Evolutionary conservation across 2,888 invertebrate genomes (phyloP).

Genomic region (Melieria crassipennis): DNA sequence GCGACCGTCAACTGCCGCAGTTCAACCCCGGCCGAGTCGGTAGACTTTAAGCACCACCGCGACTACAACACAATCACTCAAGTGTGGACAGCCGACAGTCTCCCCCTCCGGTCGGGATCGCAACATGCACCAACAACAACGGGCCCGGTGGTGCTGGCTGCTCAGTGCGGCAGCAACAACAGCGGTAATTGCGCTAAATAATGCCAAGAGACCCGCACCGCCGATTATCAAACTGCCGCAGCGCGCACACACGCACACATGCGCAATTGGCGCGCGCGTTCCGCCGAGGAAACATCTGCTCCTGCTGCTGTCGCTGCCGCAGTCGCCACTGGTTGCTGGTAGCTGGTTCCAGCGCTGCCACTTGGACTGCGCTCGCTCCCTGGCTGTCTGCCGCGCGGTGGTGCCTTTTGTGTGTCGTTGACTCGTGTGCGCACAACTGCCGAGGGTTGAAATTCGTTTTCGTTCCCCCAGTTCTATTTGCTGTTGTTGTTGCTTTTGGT

Average conservation of each 20-base stretch:
- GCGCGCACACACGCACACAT: constrained; percentile 19
- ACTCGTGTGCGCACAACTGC: constrained; percentile 38
- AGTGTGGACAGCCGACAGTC: constrained; percentile 10
- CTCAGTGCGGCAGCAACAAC: constrained; percentile 32
- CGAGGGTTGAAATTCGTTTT: constrained; percentile 51
- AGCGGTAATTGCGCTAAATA: constrained; percentile 45
- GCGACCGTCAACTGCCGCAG: constrained; percentile 47
- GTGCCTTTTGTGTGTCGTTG: constrained; percentile 40
- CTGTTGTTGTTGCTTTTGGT: too few relatives aligned
- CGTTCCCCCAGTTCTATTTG: not conserved
- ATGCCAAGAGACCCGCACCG: constrained; percentile 32
- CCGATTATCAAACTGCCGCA: constrained; percentile 18
- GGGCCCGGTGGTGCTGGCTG: too few relatives aligned
- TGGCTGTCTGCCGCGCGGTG: constrained; percentile 5
- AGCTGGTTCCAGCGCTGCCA: constrained; percentile 18
- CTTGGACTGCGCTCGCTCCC: constrained; percentile 14
- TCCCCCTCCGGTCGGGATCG: constrained; percentile 14
- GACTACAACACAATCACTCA: constrained; percentile 16
- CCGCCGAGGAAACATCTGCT: constrained; percentile 59
- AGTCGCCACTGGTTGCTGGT: constrained; percentile 11
- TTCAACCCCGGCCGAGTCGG: constrained; percentile 18
- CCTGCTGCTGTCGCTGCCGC: constrained; percentile 41
- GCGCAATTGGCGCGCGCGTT: constrained; percentile 58
- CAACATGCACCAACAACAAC: too few relatives aligned
- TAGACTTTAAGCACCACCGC: not conserved